phyloP scores from a whole-genome alignment of 2,888 invertebrate genomes.

The Hymenopus coronatus region DNA sequence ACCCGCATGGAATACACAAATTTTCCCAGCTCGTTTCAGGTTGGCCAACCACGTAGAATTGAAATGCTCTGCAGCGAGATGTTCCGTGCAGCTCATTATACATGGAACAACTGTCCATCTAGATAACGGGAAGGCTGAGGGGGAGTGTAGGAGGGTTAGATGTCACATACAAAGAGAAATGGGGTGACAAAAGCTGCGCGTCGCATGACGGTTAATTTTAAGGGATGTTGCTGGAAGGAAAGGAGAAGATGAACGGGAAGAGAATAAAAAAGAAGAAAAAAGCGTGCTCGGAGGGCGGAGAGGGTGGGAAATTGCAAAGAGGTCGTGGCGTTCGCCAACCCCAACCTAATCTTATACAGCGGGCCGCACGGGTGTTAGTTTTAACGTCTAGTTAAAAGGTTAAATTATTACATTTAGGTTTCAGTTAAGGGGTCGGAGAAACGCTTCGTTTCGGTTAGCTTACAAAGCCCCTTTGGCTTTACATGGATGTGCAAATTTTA shows the following conservation, averaged over 20 bases:
- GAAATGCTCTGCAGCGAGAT: not conserved
- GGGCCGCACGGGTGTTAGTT: conserved; percentile 4
- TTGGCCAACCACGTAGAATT: not conserved
- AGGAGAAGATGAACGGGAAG: conserved; percentile 4
- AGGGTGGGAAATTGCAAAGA: conserved; percentile 22
- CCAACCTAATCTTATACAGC: not conserved
- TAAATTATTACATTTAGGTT: conserved; percentile 20
- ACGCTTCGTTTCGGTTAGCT: not conserved
- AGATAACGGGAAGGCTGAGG: not conserved
- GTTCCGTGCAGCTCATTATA: not conserved
- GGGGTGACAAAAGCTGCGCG: conserved; percentile 10
- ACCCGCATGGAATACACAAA: not conserved
- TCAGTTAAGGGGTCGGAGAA: not conserved
- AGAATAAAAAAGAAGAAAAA: conserved; percentile 8
- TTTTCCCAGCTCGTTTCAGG: not conserved
- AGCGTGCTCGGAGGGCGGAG: conserved; percentile 7
- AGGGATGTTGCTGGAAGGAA: conserved; percentile 14
- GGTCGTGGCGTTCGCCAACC: not conserved
- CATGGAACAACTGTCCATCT: conserved; percentile 17
- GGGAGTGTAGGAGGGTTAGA: not conserved
- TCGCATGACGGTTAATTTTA: conserved; percentile 18
- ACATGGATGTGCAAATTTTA: conserved; percentile 35
- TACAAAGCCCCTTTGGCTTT: conserved; percentile 17
- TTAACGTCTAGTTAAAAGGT: conserved; percentile 16
- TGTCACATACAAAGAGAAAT: conserved; percentile 1